Base-by-base conservation (phyloP, 2,797 vertebrate genomes). In the Mormyrus proboscirostris region DNA sequence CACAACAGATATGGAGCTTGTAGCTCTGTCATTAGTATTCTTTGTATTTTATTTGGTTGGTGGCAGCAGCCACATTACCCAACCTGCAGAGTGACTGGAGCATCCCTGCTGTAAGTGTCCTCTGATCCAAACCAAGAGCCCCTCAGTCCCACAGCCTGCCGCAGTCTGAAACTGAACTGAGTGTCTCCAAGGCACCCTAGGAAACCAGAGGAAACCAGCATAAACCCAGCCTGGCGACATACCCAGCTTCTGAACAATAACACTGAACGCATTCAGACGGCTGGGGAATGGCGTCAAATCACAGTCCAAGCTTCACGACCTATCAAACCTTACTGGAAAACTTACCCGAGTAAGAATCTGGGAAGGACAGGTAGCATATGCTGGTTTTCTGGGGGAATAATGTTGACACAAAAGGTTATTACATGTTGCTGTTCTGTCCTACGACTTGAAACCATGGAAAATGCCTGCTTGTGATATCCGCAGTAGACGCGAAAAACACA, bases 321-420 rank as follows among this genome's bases (percentile, higher is more conserved):
- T 22, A 49, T 10, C 47, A 25, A 47, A n/a, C 3, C 1, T 33
- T 19, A 33, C 44, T 22, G 16, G 1, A 8, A 44, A 3, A 47
- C 92, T 93, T 93, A 99, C 98, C 98, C 93, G 98, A 99, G 94
- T 98, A 98, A 0, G 98, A 99, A 94, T 99, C 98, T 0, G 98
- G 98, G 91, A 99, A 99, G 82, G 98, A 97, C 93, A 99, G 93
- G 94, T 98, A 99, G 94, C 98, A 99, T 93, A 99, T 97, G 93
- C 96, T 98, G 69, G 96, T 98, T 96, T 98, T 99, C 98, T 99
- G 94, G 14, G 22, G 88, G 57, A 89, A 95, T 65, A 82, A 88
- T 49, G 10, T 22, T 10, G 22, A 50, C 47, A 84, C 14, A 76
- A 69, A 55, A 55, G 9, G 53, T 51, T 82, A 19, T 53, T 16